phyloP scores from a whole-genome alignment of 2,113 vertebrate species.

The Oreamnos americanus region DNA sequence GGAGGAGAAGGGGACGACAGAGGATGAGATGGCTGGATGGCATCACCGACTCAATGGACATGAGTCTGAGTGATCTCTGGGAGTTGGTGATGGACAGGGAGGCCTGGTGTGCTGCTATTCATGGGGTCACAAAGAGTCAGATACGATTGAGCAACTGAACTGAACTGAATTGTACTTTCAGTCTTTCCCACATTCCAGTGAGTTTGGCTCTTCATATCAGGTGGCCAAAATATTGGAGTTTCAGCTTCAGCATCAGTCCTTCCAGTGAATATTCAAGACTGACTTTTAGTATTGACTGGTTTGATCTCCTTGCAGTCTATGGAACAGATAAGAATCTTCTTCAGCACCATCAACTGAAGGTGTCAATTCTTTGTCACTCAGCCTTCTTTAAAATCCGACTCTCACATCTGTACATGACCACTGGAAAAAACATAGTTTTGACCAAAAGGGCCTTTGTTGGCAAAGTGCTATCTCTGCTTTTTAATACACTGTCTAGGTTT shows the following conservation, averaged over 20 bases:
- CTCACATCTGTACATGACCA: neutral
- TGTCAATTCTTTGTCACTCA: neutral
- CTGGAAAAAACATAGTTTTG: neutral
- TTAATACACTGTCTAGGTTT: neutral
- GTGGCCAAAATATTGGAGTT: neutral
- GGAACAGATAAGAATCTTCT: neutral
- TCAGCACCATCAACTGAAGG: neutral
- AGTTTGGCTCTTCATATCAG: neutral
- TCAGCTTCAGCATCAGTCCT: neutral
- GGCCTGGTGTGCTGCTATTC: too few species aligned
- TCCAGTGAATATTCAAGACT: neutral
- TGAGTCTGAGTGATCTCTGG: too few species aligned
- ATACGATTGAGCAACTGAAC: accelerated
- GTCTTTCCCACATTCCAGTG: neutral
- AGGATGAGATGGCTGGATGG: too few species aligned
- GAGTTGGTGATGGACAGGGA: too few species aligned
- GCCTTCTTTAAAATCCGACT: neutral
- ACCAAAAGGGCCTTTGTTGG: neutral
- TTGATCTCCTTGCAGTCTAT: neutral
- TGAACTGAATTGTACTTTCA: neutral
- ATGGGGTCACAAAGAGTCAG: too few species aligned
- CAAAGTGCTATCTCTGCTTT: neutral
- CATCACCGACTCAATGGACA: too few species aligned
- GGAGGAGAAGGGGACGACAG: too few species aligned
- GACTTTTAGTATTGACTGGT: neutral